Percentiles rank a stretch among this genome's conserved stretches.
Conservation (phyloP, 2,113 vertebrate species). For the Planiliza haematocheilus region DNA sequence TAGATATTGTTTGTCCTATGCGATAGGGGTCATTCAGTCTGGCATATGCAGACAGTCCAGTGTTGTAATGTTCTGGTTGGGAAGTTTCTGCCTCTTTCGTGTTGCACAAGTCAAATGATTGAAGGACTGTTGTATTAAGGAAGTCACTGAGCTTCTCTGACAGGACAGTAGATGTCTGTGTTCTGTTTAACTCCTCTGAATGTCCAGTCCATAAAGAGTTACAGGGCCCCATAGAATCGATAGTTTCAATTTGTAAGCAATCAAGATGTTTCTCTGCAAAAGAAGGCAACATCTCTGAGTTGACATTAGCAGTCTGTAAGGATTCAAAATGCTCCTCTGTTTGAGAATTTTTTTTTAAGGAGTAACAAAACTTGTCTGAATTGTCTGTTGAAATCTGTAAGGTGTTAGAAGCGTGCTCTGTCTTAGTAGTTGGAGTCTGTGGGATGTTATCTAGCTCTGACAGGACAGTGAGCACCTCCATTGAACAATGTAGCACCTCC, state of each 20-base stretch:
- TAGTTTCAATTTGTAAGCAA: constrained; percentile 29
- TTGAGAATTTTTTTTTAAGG: constrained; percentile 24
- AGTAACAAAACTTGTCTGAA: constrained; percentile 28
- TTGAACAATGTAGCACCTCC: constrained; percentile 19
- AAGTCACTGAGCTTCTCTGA: constrained; percentile 29
- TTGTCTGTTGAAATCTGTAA: constrained; percentile 23
- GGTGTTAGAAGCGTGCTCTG: constrained; percentile 18
- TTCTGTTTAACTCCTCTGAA: constrained; percentile 30
- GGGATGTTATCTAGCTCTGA: constrained; percentile 15
- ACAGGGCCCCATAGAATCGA: constrained; percentile 12
- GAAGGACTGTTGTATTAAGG: constrained; percentile 3
- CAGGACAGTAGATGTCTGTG: constrained; percentile 11
- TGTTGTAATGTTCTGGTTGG: constrained; percentile 19
- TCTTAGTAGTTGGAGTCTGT: constrained; percentile 12
- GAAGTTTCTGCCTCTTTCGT: constrained; percentile 32
- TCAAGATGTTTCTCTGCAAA: constrained; percentile 37
- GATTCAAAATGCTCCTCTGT: background rate
- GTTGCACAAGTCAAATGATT: constrained; percentile 26
- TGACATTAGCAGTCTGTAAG: background rate
- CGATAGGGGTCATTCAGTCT: constrained; percentile 23
- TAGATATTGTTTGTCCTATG: constrained; percentile 16
- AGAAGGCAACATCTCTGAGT: constrained; percentile 24
- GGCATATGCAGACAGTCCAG: constrained; percentile 4
- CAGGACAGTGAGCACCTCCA: constrained; percentile 14
- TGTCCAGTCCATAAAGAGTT: constrained; percentile 39